Conservation (phyloP, 2,113 vertebrate genomes). For the Sterna hirundo region DNA sequence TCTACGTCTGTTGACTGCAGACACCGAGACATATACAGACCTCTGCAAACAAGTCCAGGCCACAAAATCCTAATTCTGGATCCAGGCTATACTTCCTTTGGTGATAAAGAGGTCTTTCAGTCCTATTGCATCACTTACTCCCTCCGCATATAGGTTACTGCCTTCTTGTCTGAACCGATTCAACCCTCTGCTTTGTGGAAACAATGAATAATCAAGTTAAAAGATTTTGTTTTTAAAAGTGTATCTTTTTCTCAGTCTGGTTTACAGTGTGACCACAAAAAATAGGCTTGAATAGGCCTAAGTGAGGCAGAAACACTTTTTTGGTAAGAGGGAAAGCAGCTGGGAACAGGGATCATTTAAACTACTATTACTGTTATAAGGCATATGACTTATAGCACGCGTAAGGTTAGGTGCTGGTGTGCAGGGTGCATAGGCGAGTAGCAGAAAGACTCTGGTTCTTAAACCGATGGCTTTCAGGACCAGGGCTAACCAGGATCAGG, state of each 20-base stretch:
- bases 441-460: background rate
- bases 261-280: background rate
- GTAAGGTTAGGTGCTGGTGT: background rate
- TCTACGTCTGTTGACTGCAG: background rate
- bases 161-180: background rate
- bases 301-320: background rate
- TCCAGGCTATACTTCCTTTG: background rate
- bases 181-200: background rate
- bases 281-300: background rate
- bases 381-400: background rate
- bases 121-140: background rate
- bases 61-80: background rate
- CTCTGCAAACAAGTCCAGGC: background rate
- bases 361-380: background rate
- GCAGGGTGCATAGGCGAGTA: background rate
- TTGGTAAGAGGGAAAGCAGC: background rate
- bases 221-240: background rate
- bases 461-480: background rate
- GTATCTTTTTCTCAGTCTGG: background rate
- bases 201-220: background rate
- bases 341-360: background rate
- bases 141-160: background rate
- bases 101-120: background rate
- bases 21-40: background rate
- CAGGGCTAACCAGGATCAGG: background rate